A percentile compares a stretch with the other conserved stretches of the same genome.
Evolutionary conservation across 2,113 vertebrate genomes (phyloP).

Genomic region (Thinocorus orbignyianus): DNA sequence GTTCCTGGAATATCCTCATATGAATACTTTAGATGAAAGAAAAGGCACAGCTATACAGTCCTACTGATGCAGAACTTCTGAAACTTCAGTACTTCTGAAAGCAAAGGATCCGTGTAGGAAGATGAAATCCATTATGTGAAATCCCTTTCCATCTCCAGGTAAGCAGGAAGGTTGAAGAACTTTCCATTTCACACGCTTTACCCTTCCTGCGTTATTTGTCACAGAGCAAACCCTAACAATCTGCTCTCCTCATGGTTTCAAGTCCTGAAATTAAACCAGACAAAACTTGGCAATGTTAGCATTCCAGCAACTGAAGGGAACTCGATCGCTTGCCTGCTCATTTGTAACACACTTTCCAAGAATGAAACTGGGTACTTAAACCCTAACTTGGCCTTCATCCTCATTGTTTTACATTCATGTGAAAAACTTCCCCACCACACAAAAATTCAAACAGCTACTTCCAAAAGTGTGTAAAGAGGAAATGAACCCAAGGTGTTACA

Average conservation of each 20-base stretch:
- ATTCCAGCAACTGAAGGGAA: background rate
- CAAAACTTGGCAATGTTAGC: background rate
- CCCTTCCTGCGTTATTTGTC: background rate
- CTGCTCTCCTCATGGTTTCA: background rate
- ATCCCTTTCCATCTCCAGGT: background rate
- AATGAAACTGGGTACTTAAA: background rate
- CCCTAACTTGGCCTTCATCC: background rate
- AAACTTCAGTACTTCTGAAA: background rate
- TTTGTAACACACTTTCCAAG: background rate
- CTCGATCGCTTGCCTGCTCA: background rate
- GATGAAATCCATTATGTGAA: background rate
- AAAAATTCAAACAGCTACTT: background rate
- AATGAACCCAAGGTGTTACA: slow-evolving; percentile 37
- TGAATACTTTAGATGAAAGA: background rate
- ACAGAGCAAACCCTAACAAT: background rate
- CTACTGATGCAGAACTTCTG: background rate
- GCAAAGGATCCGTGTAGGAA: background rate
- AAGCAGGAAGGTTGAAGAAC: background rate
- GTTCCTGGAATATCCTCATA: background rate
- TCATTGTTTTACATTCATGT: background rate
- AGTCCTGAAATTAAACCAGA: background rate
- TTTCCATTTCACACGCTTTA: background rate
- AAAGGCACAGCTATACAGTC: background rate
- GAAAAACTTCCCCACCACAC: background rate
- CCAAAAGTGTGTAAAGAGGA: background rate